These are phyloP conservation scores for Proisotoma minuta DNA, from an alignment of 2,888 invertebrate species.

Conservation along the genomic window DNA sequence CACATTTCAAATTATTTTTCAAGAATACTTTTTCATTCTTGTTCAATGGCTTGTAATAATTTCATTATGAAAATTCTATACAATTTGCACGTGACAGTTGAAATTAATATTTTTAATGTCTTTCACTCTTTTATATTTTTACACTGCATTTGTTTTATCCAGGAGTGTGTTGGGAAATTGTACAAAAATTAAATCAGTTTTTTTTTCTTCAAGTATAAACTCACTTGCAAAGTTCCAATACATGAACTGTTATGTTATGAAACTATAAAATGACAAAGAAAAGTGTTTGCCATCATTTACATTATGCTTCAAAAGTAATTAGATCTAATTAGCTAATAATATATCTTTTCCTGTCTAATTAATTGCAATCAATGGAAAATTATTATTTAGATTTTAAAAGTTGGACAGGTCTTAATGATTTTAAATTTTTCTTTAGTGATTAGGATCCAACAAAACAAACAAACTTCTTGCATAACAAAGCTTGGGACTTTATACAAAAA, in stretches of 20 bases:
- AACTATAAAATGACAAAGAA: too few species aligned
- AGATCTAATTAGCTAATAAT: slow-evolving; percentile 39
- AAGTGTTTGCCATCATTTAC: neutral
- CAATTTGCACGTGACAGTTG: too few species aligned
- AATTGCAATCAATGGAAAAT: slow-evolving; percentile 43
- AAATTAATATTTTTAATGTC: neutral
- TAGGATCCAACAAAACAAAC: neutral
- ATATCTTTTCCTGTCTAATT: slow-evolving; percentile 38
- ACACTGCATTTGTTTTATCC: too few species aligned
- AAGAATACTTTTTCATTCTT: slow-evolving; percentile 45
- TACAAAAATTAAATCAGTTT: neutral
- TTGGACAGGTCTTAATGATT: neutral
- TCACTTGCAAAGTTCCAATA: neutral
- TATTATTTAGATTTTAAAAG: slow-evolving; percentile 13
- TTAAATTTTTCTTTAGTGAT: neutral
- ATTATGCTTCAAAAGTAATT: slow-evolving; percentile 38
- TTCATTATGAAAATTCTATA: slow-evolving; percentile 29
- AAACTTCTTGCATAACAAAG: neutral
- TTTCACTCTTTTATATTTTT: too few species aligned
- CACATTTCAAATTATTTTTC: slow-evolving; percentile 11
- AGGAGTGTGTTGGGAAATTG: neutral
- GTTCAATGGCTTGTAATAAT: slow-evolving; percentile 35
- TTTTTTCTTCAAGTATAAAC: neutral
- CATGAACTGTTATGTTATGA: neutral
- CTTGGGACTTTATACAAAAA: too few species aligned